Evolutionary conservation across 2,888 invertebrate species (phyloP), one percentile per base, ranked within the genome.

Genomic region (Polylopha cassiicola): DNA sequence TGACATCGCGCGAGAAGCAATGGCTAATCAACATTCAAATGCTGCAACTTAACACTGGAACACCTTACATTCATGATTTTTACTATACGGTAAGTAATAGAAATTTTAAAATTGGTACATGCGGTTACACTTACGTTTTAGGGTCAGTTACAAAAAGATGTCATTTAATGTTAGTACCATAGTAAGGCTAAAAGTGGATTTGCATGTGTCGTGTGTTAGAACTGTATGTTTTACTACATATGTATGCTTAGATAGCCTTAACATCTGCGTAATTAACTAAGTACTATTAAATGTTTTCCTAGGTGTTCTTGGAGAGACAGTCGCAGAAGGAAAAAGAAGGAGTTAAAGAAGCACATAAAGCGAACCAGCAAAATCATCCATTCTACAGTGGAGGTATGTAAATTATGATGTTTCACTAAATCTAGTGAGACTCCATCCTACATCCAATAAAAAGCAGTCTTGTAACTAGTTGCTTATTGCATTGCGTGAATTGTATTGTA

Each of bases 1-100:
- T 99, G 99, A 94, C 94, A 7, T 90, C 90, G 48, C 89, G 95
- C 15, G 99, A 99, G 71, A 97, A 98, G 59, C 97, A 98, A 55
- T 98, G 98, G 97, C 86, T 99, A 6, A 91, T 97, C 48, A 97
- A 96, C 67, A 98, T 99, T 53, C 99, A 99, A 72, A 86, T 97
- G 69, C 74, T 97, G 44, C 98, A 98, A 65, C 87, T 98, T 1
- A 95, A 97, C 65, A 95, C 96, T 0, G 97, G 95, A 33, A 96
- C 98, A 44, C 98, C 99, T 0, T 97, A 96, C 71, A 91, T 97
- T 56, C 98, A 99, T 67, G 99, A 99, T 75, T 99, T 95, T 71
- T 99, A 99, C 66, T 98, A 94, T 63, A 95, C 95, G 23, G 97
- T 95, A 4, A 2, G 6, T 20, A 17, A 17, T 17, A 17, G 6